Percentiles rank a stretch among this genome's conserved stretches.
These are phyloP conservation scores for Tiliacea citrago DNA, from an alignment of 2,888 invertebrate species.

Conservation along the genomic window DNA sequence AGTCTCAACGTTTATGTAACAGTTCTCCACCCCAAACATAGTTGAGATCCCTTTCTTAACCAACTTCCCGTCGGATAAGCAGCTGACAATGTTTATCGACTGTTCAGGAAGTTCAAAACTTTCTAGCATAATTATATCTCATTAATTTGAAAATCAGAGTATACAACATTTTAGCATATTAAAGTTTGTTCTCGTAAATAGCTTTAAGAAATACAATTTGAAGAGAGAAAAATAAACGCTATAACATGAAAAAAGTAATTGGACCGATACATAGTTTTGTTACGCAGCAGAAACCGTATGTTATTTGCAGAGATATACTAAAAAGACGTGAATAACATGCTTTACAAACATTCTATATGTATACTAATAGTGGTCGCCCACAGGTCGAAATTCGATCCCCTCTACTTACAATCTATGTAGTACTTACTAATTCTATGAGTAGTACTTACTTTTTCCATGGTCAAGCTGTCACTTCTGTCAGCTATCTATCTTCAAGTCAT, in stretches of 20 bases:
- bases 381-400: too few species aligned
- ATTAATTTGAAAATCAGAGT: conserved; percentile 49
- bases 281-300: background rate
- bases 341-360: background rate
- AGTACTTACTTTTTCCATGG: too few species aligned
- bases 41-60: conserved; percentile 39
- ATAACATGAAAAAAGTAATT: background rate
- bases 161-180: conserved; percentile 26
- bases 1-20: conserved; percentile 23
- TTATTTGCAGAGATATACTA: background rate
- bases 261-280: background rate
- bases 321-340: background rate
- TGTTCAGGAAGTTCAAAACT: conserved; percentile 50
- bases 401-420: too few species aligned
- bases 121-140: conserved; percentile 40
- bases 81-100: conserved; percentile 61
- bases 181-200: conserved; percentile 25
- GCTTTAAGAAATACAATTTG: background rate
- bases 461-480: too few species aligned
- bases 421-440: too few species aligned
- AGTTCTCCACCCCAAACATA: conserved; percentile 50
- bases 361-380: too few species aligned
- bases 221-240: too few species aligned
- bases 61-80: conserved; percentile 47
- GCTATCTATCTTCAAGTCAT: too few species aligned